Percentiles rank a stretch among this genome's conserved stretches.
These are phyloP conservation scores for Acrocyrtus sp. DNA, from an alignment of 2,888 invertebrate genomes.

Conservation along the genomic window DNA sequence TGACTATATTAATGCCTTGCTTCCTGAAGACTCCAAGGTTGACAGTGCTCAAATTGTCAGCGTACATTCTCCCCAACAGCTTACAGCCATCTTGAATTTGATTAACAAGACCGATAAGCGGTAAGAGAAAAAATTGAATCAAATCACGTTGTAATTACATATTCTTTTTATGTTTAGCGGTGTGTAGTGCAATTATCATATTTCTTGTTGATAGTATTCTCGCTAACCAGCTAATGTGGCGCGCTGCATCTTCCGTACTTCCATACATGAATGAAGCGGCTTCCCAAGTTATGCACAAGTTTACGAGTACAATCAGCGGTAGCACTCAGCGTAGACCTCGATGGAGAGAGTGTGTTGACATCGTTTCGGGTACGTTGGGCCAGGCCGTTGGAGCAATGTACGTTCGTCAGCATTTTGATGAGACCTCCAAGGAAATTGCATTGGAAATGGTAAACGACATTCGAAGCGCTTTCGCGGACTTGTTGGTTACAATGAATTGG, in stretches of 20 bases:
- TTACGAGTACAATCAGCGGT: slow-evolving; percentile 63
- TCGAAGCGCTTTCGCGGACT: slow-evolving; percentile 65
- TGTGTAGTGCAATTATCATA: background rate
- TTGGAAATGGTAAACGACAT: slow-evolving; percentile 65
- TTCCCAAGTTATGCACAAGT: slow-evolving; percentile 63
- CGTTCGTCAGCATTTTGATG: slow-evolving; percentile 65
- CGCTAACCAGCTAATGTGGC: slow-evolving; percentile 68
- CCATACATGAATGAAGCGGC: slow-evolving; percentile 63
- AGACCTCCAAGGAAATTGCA: slow-evolving; percentile 63
- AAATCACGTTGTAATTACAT: background rate
- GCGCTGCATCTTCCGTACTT: slow-evolving; percentile 65
- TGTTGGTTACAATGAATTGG: slow-evolving; percentile 66
- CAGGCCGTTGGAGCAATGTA: slow-evolving; percentile 64
- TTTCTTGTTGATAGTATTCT: slow-evolving; percentile 56
- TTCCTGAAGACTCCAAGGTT: slow-evolving; percentile 63
- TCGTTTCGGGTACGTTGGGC: slow-evolving; percentile 34
- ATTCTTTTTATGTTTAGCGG: background rate
- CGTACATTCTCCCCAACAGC: slow-evolving; percentile 66
- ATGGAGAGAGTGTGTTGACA: slow-evolving; percentile 49
- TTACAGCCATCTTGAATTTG: slow-evolving; percentile 64
- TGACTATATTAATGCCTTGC: slow-evolving; percentile 66
- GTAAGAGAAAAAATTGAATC: too few relatives aligned
- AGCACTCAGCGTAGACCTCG: slow-evolving; percentile 50
- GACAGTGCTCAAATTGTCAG: slow-evolving; percentile 66
- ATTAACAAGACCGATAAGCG: slow-evolving; percentile 65